These are phyloP conservation scores for Ditula angustiorana DNA, from an alignment of 2,888 invertebrate genomes.

Conservation along the genomic window DNA sequence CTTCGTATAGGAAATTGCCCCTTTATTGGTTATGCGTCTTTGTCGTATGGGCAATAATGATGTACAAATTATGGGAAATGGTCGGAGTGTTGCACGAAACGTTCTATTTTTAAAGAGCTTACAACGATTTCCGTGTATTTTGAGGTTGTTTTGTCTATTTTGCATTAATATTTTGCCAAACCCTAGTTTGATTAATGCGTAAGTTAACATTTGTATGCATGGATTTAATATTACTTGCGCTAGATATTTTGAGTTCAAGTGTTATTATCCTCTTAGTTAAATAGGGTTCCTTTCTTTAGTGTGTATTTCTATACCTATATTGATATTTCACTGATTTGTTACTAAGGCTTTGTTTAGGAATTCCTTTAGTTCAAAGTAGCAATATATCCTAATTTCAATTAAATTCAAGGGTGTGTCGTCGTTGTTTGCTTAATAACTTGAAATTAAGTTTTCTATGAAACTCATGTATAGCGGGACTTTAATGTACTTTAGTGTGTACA, in stretches of 20 bases:
- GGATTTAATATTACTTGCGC: too few relatives aligned
- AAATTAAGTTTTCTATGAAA: background rate
- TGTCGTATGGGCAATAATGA: constrained; percentile 32
- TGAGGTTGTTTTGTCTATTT: background rate
- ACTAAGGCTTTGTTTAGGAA: background rate
- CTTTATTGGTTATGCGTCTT: constrained; percentile 33
- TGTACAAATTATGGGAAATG: constrained; percentile 12
- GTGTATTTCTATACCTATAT: too few relatives aligned
- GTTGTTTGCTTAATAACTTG: constrained; percentile 6
- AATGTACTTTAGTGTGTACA: background rate
- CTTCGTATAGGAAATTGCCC: constrained; percentile 33
- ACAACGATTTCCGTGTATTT: background rate
- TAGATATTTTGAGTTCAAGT: too few relatives aligned
- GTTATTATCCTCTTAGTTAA: too few relatives aligned
- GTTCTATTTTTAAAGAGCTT: background rate
- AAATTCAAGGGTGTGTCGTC: background rate
- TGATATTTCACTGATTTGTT: too few relatives aligned
- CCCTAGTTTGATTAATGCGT: too few relatives aligned
- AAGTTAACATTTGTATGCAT: too few relatives aligned
- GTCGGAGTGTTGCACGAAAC: background rate
- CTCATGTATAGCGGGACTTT: background rate
- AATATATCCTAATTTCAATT: background rate
- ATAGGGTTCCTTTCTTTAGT: too few relatives aligned
- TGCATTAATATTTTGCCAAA: background rate
- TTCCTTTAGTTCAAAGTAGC: background rate